Conservation (phyloP, 2,113 vertebrate species). For the Spheniscus mendiculus region DNA sequence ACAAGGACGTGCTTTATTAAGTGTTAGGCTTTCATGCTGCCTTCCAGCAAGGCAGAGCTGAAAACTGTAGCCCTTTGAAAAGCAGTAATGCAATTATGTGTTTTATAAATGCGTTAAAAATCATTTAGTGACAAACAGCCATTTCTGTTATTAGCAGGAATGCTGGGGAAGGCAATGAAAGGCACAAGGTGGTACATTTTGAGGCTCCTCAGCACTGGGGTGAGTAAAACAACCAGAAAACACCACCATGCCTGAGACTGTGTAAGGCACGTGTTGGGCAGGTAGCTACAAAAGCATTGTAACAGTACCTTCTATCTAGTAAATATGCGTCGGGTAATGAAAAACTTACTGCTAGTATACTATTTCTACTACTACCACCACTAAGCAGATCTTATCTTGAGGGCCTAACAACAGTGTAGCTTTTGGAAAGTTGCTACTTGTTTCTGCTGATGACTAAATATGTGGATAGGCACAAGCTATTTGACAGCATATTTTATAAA, state of each 20-base stretch:
- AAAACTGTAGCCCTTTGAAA: neutral
- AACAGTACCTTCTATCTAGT: neutral
- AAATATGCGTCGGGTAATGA: neutral
- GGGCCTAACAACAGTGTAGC: neutral
- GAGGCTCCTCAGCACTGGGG: neutral
- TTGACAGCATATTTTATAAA: neutral
- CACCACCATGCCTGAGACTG: no score
- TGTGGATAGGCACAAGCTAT: neutral
- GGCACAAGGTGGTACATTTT: neutral
- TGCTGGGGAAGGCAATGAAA: neutral
- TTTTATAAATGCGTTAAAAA: neutral
- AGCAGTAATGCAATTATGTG: neutral
- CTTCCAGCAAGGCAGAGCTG: neutral
- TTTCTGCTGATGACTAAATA: neutral
- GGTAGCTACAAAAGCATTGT: neutral
- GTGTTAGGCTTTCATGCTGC: neutral
- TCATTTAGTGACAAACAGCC: neutral
- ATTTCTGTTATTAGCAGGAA: neutral
- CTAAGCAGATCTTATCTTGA: neutral
- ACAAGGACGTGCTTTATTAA: neutral
- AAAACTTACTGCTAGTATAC: neutral
- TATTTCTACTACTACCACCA: neutral
- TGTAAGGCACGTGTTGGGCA: neutral
- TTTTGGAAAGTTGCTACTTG: neutral
- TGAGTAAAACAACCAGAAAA: neutral